Evolutionary conservation across 2,113 vertebrate species (phyloP), one percentile per base, ranked within the genome.

Genomic region (Callionymus lyra): DNA sequence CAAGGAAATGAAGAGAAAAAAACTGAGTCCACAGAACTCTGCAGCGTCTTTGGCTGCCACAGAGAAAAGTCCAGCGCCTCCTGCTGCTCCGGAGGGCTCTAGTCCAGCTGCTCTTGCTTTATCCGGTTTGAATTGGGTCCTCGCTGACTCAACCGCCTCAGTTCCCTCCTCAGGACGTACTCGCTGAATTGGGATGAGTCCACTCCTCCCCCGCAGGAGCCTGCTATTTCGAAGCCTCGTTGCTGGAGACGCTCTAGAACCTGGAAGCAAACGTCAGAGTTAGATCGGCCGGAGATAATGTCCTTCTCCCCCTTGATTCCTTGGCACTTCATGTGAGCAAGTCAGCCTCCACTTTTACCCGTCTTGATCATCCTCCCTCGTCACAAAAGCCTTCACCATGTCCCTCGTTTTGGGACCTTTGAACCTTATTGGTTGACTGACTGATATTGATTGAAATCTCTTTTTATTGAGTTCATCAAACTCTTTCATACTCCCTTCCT

Each of bases 31-130:
- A 71, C 62, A 65, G 49, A 74, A 67, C 68, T 74, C 79, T 63
- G 72, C 63, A 68, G 69, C 53, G 1, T 49, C 12, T 50, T 79
- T 59, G 58, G 71, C 63, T 64, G 72, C 74, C 55, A 69, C 70
- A 53, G 62, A 53, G 62, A 70, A 76, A 74, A 79, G 82, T 84
- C 76, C 77, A 74, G 68, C 58, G 50, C 70, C 76, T 53, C 76
- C 66, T 72, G 19, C 55, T 63, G 73, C 31, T 39, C n/a, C 31
- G 65, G 78, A 74, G 65, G 85, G 68, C 54, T 86, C 88, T 85
- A 98, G 87, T 98, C 93, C 88, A 98, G 90, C 80, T 95, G 93
- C 72, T 98, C 94, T 67, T 98, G 93, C 82, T 98, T 98, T 94
- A 98, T 97, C 86, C 93, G 90, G 88, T 96, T 94, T 82, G 93